Conservation (phyloP, 35 echinoderm and acorn worm species). For the Eucidaris tribuloides region DNA sequence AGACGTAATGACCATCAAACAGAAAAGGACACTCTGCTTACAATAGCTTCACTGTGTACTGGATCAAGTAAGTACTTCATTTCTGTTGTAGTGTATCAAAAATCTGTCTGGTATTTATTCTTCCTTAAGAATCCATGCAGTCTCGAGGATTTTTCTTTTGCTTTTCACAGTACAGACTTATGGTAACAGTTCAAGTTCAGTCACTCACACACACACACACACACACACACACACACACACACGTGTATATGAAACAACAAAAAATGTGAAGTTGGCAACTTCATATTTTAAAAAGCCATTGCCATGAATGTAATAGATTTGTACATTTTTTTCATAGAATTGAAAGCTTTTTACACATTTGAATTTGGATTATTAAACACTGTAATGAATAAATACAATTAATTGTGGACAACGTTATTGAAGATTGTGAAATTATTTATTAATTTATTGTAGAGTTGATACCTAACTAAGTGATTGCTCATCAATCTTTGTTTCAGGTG, state of each 20-base stretch:
- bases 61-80: slow-evolving; percentile 4
- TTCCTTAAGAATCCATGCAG: neutral
- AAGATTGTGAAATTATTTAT: too few relatives aligned
- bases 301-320: too few relatives aligned
- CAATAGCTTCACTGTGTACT: slow-evolving; percentile 59
- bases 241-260: too few relatives aligned
- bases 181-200: too few relatives aligned
- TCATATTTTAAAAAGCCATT: too few relatives aligned
- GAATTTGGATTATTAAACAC: neutral
- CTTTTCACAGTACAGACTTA: too few relatives aligned
- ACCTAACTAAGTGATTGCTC: neutral
- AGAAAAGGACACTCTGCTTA: slow-evolving; percentile 46
- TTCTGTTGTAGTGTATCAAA: neutral
- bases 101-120: neutral
- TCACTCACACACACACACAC: too few relatives aligned
- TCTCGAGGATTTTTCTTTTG: neutral
- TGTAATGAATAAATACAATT: too few relatives aligned
- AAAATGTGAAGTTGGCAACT: too few relatives aligned
- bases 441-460: neutral
- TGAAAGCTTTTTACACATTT: neutral
- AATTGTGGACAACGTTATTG: too few relatives aligned
- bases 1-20: slow-evolving; percentile 4
- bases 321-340: neutral
- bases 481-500: slow-evolving; percentile 6
- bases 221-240: too few relatives aligned